Base-by-base conservation (phyloP, 2,113 vertebrate species). In the Spermophilus dauricus region DNA sequence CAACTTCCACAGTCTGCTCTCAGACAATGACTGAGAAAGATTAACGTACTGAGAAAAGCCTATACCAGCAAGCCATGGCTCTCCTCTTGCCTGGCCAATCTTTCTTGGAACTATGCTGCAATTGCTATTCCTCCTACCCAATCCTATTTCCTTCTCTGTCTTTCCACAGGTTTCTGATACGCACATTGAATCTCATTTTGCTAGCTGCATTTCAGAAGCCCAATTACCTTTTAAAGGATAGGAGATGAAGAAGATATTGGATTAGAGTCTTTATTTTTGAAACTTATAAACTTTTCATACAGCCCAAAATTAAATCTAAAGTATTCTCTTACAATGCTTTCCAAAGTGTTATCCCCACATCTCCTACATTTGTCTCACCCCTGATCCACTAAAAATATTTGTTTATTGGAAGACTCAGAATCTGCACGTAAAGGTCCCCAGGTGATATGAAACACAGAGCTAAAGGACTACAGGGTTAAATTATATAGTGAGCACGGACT, bases 221-320 rank as follows among this genome's bases (percentile, higher is more conserved):
- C 14, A 58, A 4, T 86, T 84, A 81, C 42, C 61, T 91, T 81
- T 80, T 73, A 22, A 92, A 11, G 8, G 1, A 13, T 76, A 13
- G 16, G 9, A 94, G 22, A 93, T 76, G 58, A 82, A 75, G 11
- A 16, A 95, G 56, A 51, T 76, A 9, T 81, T n/a, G 37, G 76
- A 34, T 30, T 65, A 11, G 12, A 45, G 34, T 51, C 56, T 56
- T 58, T 95, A 39, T 16, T 94, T 97, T 81, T 67, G 53, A 67
- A 83, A 5, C 34, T 72, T 58, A 42, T 37, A 80, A 78, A 65
- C 17, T 67, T 69, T 91, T 65, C 61, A 72, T 70, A 63, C 28
- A 51, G 58, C 73, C 39, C 85, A 87, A 95, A 58, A 14, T 86
- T 51, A 70, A 92, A 70, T 63, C 69, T 77, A 76, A 81, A 88